phyloP scores from a whole-genome alignment of 2,113 vertebrate genomes.

The Chaetops frenatus region DNA sequence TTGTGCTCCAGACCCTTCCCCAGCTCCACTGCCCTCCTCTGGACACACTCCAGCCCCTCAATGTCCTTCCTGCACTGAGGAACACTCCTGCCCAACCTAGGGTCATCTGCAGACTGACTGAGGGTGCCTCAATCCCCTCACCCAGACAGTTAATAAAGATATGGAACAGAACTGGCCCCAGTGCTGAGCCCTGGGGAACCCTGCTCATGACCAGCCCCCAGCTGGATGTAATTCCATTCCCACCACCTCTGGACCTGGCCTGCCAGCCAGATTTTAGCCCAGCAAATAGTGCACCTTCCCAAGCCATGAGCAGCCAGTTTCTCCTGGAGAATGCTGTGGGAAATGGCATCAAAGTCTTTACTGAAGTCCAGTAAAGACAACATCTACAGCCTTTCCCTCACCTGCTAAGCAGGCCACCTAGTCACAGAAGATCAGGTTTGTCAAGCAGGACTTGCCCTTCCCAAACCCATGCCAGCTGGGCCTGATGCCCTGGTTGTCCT shows the following conservation, averaged over 20 bases:
- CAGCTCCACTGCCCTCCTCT: not conserved
- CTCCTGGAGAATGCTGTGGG: not conserved
- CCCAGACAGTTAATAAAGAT: not conserved
- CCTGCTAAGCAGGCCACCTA: not conserved
- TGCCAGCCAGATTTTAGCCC: not conserved
- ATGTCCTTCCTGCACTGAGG: not conserved
- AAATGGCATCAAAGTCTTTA: not conserved
- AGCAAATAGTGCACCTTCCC: not conserved
- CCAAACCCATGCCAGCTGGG: not conserved
- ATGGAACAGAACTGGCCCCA: not conserved
- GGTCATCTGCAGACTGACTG: not conserved
- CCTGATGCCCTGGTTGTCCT: not conserved
- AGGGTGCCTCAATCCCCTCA: not conserved
- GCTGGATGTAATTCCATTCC: not conserved
- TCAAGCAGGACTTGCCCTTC: not conserved
- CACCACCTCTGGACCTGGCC: not conserved
- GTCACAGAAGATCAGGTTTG: not conserved
- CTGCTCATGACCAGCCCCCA: not conserved
- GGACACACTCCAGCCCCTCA: accelerated
- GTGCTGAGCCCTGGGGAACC: not conserved
- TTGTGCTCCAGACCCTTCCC: not conserved
- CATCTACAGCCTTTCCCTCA: not conserved
- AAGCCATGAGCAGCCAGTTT: not conserved
- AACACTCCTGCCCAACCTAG: not conserved
- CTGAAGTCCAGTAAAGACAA: not conserved